These are phyloP conservation scores for Carcharodon carcharias DNA, from an alignment of 2,797 vertebrate genomes.

Conservation along the genomic window DNA sequence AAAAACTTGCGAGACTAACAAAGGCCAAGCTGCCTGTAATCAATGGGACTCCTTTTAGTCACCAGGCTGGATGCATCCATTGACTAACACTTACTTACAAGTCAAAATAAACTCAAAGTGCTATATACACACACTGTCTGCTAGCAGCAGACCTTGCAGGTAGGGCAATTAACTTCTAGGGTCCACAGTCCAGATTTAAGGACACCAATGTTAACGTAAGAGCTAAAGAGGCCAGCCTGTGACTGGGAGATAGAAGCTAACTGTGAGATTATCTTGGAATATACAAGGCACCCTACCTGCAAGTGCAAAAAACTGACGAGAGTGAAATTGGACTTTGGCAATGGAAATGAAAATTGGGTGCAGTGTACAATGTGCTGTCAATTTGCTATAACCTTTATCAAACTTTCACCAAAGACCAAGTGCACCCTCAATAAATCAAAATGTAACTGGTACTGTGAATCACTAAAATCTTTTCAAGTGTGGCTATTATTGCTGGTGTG, in stretches of 20 bases:
- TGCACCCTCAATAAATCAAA: not conserved
- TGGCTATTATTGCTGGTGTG: not conserved
- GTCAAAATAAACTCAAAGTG: not conserved
- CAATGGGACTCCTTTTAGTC: not conserved
- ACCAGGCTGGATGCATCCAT: not conserved
- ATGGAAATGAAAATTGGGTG: not conserved
- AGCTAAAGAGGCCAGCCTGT: not conserved
- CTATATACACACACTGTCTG: not conserved
- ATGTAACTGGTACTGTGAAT: not conserved
- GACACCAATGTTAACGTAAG: not conserved
- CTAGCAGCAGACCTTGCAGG: not conserved
- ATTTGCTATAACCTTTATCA: not conserved
- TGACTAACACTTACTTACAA: not conserved
- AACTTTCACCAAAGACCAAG: not conserved
- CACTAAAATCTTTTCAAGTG: not conserved
- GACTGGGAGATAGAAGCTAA: not conserved
- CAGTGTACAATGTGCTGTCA: not conserved
- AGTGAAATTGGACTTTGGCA: slow-evolving; percentile 1
- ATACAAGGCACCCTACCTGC: not conserved
- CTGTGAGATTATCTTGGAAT: not conserved
- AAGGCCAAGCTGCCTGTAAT: not conserved
- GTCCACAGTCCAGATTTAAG: not conserved
- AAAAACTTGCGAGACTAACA: not conserved
- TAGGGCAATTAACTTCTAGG: not conserved
- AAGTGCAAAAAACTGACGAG: not conserved